Conservation (phyloP, 2,888 invertebrate species). For the Aphrophora alni region DNA sequence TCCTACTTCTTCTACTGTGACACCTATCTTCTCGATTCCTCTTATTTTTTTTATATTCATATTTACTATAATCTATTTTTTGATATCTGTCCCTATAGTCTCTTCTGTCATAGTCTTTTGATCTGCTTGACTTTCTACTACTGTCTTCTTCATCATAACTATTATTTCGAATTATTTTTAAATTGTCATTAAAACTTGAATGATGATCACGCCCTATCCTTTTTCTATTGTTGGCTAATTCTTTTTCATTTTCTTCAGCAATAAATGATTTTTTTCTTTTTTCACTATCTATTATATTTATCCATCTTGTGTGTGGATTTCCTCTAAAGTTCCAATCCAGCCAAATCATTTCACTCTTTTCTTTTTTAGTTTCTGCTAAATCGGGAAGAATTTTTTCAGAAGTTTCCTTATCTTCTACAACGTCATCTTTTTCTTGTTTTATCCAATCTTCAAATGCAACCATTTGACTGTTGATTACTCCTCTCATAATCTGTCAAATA, state of each 20-base stretch:
- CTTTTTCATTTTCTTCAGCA: not conserved
- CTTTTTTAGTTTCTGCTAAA: conserved; percentile 34
- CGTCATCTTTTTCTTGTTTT: conserved; percentile 27
- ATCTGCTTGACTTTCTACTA: too few species aligned
- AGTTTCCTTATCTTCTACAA: not conserved
- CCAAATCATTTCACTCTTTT: conserved; percentile 31
- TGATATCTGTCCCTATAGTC: too few species aligned
- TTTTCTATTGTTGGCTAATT: not conserved
- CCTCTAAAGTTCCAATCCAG: conserved; percentile 28
- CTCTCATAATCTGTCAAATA: conserved; percentile 57
- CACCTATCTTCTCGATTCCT: not conserved
- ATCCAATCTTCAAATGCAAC: conserved; percentile 44
- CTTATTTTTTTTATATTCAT: too few species aligned
- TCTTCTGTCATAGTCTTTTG: not conserved
- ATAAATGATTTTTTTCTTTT: not conserved
- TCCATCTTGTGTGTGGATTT: conserved; percentile 45
- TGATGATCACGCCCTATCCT: not conserved
- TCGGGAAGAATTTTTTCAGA: not conserved
- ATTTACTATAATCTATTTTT: too few species aligned
- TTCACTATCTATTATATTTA: conserved; percentile 22
- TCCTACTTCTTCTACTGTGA: not conserved
- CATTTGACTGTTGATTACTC: conserved; percentile 59
- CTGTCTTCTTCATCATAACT: not conserved
- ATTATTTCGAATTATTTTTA: not conserved
- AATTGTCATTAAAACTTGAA: not conserved